These are phyloP conservation scores for Melierax canorus DNA, from an alignment of 2,113 vertebrate genomes.

Conservation along the genomic window DNA sequence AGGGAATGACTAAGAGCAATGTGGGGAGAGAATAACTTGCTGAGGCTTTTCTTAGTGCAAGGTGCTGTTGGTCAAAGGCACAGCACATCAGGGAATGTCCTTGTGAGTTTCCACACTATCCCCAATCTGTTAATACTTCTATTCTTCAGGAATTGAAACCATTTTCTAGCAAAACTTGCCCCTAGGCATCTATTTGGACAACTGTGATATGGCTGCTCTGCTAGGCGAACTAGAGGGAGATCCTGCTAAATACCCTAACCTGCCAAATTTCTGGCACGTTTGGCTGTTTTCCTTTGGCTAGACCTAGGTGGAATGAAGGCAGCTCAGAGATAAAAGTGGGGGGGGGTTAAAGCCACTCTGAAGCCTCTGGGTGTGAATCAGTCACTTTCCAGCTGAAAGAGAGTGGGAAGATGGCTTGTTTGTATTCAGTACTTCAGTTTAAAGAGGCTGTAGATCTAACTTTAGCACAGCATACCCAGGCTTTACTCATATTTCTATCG, in stretches of 20 bases:
- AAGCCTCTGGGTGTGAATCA: not conserved
- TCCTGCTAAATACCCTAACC: not conserved
- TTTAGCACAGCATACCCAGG: not conserved
- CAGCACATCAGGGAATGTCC: not conserved
- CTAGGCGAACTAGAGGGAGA: not conserved
- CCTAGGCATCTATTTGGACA: not conserved
- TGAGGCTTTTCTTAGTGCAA: not conserved
- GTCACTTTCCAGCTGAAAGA: not conserved
- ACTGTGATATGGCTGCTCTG: not conserved
- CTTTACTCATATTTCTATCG: slow-evolving; percentile 18
- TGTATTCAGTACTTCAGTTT: not conserved
- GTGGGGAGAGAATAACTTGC: not conserved
- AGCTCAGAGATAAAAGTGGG: not conserved
- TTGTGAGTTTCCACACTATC: not conserved
- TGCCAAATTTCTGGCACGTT: not conserved
- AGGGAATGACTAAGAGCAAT: not conserved
- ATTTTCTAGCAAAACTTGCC: not conserved
- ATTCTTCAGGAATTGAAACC: not conserved
- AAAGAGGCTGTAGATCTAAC: not conserved
- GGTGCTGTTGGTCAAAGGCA: not conserved
- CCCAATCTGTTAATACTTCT: not conserved
- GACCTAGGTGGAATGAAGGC: not conserved
- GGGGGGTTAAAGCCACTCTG: not conserved
- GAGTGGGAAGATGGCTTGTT: not conserved
- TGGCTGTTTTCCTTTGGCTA: not conserved